phyloP scores from a whole-genome alignment of 2,113 vertebrate genomes.

The Sciurus niger region DNA sequence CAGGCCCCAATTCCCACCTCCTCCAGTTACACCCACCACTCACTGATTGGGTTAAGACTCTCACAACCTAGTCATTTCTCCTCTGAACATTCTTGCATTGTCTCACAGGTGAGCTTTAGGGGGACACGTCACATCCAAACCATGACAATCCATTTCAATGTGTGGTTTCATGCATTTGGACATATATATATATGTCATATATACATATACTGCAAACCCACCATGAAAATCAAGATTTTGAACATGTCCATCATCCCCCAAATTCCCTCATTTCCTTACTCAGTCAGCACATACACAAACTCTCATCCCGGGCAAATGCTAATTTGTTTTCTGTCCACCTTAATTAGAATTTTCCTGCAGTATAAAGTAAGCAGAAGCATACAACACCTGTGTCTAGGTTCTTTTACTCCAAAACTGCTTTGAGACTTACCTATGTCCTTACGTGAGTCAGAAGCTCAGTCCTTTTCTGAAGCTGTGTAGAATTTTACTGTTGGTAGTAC shows the following conservation, averaged over 20 bases:
- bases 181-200: background rate
- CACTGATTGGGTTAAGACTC: too few species aligned
- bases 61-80: too few species aligned
- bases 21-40: too few species aligned
- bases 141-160: background rate
- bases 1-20: too few species aligned
- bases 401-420: background rate
- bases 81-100: too few species aligned
- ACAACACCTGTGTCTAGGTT: background rate
- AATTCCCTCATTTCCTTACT: background rate
- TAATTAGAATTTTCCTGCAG: background rate
- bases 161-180: background rate
- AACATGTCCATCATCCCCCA: background rate
- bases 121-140: too few species aligned
- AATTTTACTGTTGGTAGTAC: background rate
- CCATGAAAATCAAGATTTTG: background rate
- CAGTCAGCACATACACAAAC: fast-evolving
- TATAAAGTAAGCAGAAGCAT: background rate
- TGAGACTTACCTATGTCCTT: too few species aligned
- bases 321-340: background rate
- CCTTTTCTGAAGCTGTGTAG: too few species aligned
- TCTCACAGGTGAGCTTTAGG: too few species aligned
- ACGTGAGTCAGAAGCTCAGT: background rate
- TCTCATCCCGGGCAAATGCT: background rate
- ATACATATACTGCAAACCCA: background rate